Evolutionary conservation across 2,888 invertebrate genomes (phyloP), one percentile per base, ranked within the genome.

Genomic region (Zaprionus lineosus): DNA sequence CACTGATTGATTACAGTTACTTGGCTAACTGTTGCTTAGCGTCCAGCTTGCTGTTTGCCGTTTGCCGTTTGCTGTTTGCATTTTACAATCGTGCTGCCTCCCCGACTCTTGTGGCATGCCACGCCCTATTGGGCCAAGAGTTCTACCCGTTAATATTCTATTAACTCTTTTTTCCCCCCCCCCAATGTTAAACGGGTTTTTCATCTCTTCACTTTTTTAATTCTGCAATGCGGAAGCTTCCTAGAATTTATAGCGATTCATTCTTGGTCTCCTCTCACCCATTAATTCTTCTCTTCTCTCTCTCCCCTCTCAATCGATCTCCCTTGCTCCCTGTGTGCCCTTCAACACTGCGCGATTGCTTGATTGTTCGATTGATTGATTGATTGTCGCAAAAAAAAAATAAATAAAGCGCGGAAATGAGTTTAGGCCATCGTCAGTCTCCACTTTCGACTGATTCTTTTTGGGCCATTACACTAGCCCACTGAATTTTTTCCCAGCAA

Each of bases 1-100:
- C 62, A 43, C 64, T 82, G 78, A 78, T 82, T 84, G 84, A 84
- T 84, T 77, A 78, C 84, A 71, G 83, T 82, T 78, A 84, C 53
- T 31, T 57, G 39, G 34, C 55, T 71, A 76, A 78, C 79, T 83
- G 75, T 82, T 70, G 73, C 73, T 47, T 51, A 69, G 53, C 58
- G 39, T 37, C 29, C 37, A 41, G 57, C 53, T 48, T n/a, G n/a
- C n/a, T n/a, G n/a, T n/a, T n/a, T n/a, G n/a, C n/a, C n/a, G n/a
- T n/a, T n/a, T n/a, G n/a, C n/a, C n/a, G n/a, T n/a, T n/a, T n/a
- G n/a, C n/a, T n/a, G n/a, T n/a, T n/a, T n/a, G n/a, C n/a, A n/a
- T n/a, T n/a, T n/a, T n/a, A n/a, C n/a, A n/a, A n/a, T n/a, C n/a
- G n/a, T n/a, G n/a, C 16, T 11, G 2, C 12, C 29, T 40, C 55